A percentile compares a stretch with the other conserved stretches of the same genome.
phyloP scores from a whole-genome alignment of 2,888 invertebrate genomes.

The Drosophila cognata region DNA sequence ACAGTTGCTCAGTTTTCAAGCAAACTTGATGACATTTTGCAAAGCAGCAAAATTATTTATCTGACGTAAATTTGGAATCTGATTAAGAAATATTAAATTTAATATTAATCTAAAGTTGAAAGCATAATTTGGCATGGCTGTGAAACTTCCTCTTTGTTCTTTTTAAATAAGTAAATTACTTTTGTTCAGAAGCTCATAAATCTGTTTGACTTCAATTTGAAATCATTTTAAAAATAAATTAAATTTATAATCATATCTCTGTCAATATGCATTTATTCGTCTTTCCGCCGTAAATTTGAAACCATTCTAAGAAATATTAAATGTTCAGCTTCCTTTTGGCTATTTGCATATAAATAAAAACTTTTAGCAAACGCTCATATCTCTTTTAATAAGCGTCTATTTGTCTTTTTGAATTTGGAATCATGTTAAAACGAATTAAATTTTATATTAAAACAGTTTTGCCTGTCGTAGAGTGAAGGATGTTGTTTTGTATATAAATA shows the following conservation, averaged over 20 bases:
- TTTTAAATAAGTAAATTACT: not conserved
- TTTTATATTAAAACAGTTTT: not conserved
- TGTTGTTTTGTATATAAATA: not conserved
- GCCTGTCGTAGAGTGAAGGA: not conserved
- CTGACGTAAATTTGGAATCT: not conserved
- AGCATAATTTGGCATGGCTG: not conserved
- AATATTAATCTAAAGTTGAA: not conserved
- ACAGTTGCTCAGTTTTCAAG: not conserved
- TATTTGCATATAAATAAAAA: not conserved
- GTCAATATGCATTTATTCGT: not conserved
- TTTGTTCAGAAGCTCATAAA: not conserved
- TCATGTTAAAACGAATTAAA: not conserved
- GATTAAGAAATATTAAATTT: not conserved
- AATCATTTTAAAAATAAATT: not conserved
- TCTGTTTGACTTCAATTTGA: not conserved
- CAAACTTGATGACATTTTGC: not conserved
- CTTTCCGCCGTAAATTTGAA: not conserved
- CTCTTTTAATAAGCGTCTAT: not conserved
- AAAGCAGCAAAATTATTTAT: not conserved
- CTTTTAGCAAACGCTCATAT: not conserved
- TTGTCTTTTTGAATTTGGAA: not conserved
- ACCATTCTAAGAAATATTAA: not conserved
- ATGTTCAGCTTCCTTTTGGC: not conserved
- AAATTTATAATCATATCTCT: too few species aligned
- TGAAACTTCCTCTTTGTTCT: not conserved